These are phyloP conservation scores for Liparis tanakae DNA, from an alignment of 2,797 vertebrate species.

Conservation along the genomic window DNA sequence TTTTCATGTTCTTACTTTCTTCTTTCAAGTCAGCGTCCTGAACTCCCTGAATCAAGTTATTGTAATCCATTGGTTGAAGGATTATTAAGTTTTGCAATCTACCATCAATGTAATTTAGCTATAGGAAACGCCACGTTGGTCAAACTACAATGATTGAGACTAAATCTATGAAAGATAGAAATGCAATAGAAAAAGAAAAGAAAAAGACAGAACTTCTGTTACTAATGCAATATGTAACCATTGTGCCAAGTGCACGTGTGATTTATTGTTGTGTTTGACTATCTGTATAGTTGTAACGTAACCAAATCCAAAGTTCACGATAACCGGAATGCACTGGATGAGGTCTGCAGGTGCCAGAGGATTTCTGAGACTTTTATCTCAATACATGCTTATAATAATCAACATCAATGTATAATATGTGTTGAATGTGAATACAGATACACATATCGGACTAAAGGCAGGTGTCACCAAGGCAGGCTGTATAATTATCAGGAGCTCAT, in stretches of 20 bases:
- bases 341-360: too few relatives aligned
- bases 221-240: neutral
- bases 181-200: neutral
- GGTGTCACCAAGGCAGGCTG: neutral
- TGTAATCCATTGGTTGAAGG: neutral
- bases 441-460: neutral
- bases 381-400: neutral
- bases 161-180: neutral
- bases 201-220: neutral
- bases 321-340: neutral
- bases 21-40: neutral
- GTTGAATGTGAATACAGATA: neutral
- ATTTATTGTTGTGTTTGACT: constrained; percentile 31
- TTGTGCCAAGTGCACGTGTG: neutral
- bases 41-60: neutral
- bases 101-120: neutral
- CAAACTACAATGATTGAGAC: neutral
- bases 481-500: neutral
- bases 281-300: constrained; percentile 44
- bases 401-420: neutral
- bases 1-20: too few relatives aligned
- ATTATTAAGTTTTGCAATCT: neutral
- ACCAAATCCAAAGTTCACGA: constrained; percentile 59
- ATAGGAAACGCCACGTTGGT: neutral
- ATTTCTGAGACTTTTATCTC: neutral